Conservation (phyloP, 2,797 vertebrate genomes). For the Tangara arthus region DNA sequence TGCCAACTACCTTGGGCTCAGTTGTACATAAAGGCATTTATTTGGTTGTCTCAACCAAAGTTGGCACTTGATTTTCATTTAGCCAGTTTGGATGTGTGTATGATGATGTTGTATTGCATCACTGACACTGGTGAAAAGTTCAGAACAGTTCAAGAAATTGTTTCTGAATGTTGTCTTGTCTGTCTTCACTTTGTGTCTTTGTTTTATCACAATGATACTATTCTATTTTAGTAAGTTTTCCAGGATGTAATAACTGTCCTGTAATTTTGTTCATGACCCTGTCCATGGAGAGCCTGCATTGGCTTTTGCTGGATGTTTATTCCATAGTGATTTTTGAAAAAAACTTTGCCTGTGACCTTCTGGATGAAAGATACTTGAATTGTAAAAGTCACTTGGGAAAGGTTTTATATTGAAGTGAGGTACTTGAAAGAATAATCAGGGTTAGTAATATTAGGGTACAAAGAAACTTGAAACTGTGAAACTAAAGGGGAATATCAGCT, state of each 20-base stretch:
- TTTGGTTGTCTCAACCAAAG: neutral
- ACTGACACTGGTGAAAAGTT: neutral
- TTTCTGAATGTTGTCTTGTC: neutral
- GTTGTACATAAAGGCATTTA: neutral
- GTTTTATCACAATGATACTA: neutral
- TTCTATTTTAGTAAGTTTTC: neutral
- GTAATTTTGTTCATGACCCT: neutral
- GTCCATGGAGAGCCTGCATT: neutral
- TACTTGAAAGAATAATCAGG: neutral
- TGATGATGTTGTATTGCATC: neutral
- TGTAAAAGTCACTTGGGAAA: neutral
- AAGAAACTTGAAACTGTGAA: neutral
- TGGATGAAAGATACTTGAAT: slow-evolving; percentile 36
- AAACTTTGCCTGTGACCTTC: slow-evolving; percentile 37
- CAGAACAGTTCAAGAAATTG: neutral
- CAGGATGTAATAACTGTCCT: neutral
- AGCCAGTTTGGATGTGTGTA: neutral
- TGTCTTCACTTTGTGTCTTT: neutral
- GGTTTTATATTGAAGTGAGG: neutral
- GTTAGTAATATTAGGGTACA: neutral
- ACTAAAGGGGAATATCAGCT: neutral
- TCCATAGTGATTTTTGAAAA: neutral
- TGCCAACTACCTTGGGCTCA: neutral
- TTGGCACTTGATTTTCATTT: neutral
- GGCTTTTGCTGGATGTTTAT: neutral